Percentiles rank a stretch among this genome's conserved stretches.
These are phyloP conservation scores for Cyanoliseus patagonus DNA, from an alignment of 2,113 vertebrate genomes.

Conservation along the genomic window DNA sequence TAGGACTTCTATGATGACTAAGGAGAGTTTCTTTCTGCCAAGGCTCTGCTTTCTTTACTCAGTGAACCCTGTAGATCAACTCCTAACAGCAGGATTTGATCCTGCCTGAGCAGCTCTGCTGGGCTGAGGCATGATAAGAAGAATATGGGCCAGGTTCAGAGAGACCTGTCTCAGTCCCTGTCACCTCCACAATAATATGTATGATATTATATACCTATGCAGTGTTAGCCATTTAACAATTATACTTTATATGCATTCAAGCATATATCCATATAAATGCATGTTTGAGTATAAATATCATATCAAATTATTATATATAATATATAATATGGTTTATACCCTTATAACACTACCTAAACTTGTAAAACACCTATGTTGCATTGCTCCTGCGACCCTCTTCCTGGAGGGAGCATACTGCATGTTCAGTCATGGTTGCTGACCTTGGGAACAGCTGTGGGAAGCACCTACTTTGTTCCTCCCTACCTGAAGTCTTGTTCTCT, in stretches of 20 bases:
- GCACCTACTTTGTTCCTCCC: background rate
- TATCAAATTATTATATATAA: background rate
- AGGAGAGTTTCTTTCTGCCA: background rate
- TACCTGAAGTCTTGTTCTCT: background rate
- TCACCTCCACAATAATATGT: background rate
- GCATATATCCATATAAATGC: background rate
- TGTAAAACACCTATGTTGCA: background rate
- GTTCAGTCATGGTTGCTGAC: background rate
- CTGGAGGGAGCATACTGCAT: background rate
- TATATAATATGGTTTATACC: background rate
- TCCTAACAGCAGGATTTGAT: background rate
- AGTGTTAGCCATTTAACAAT: background rate
- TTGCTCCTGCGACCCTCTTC: background rate
- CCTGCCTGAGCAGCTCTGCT: background rate
- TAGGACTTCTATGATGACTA: background rate
- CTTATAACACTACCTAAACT: background rate
- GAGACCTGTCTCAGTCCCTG: background rate
- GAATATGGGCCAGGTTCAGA: background rate
- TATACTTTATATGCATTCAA: background rate
- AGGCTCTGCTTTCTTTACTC: background rate
- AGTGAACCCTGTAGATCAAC: background rate
- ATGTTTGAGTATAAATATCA: background rate
- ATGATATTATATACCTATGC: background rate
- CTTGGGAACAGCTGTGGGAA: background rate
- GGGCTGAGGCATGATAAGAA: background rate